Percentiles rank a stretch among this genome's conserved stretches.
Evolutionary conservation across 1,140 invertebrate species (phyloP).

Genomic region (Trissolcus basalis): DNA sequence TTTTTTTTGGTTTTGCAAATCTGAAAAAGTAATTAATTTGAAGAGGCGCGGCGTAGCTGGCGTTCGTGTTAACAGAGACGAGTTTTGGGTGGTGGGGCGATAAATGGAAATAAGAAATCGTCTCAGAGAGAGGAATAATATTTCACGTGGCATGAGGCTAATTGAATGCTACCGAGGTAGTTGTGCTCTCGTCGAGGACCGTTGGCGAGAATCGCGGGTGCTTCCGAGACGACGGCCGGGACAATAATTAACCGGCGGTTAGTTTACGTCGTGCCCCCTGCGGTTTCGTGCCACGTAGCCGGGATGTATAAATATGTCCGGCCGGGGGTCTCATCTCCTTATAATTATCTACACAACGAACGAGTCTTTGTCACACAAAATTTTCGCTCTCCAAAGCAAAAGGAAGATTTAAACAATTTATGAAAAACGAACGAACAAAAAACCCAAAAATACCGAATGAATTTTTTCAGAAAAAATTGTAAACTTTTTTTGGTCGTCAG

Average conservation of each 20-base stretch:
- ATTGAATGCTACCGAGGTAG: slow-evolving; percentile 76
- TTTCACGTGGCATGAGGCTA: slow-evolving; percentile 73
- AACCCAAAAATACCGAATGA: no score
- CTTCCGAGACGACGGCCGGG: slow-evolving; percentile 38
- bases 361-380: slow-evolving; percentile 54
- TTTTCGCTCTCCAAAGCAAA: background rate
- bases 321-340: slow-evolving; percentile 57
- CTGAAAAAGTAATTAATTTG: no score
- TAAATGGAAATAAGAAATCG: no score
- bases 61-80: no score
- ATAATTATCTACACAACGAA: slow-evolving; percentile 64
- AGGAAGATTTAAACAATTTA: no score
- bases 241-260: slow-evolving; percentile 64
- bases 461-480: no score
- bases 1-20: no score
- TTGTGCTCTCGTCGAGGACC: slow-evolving; percentile 55
- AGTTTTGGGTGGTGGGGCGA: no score
- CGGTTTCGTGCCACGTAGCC: slow-evolving; percentile 43
- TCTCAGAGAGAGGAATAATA: slow-evolving; percentile 62
- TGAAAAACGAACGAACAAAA: no score
- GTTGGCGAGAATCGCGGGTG: slow-evolving; percentile 40
- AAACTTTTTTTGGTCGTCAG: no score
- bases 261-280: slow-evolving; percentile 59
- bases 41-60: no score
- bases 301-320: slow-evolving; percentile 60